Evolutionary conservation across 2,888 invertebrate species (phyloP), one percentile per base, ranked within the genome.

Genomic region (Lasioglossum vierecki): DNA sequence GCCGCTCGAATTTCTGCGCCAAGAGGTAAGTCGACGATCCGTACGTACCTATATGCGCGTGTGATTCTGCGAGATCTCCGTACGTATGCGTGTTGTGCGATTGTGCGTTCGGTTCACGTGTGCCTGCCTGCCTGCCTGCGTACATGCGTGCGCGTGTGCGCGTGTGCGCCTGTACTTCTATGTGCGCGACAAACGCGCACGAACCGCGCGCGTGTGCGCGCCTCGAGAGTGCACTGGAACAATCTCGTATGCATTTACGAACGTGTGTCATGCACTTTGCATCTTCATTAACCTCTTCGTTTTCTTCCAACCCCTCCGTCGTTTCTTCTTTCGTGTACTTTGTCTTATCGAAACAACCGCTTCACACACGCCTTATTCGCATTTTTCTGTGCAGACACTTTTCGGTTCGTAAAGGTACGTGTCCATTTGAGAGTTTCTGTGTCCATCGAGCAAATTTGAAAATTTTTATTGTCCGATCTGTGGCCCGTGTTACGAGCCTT

Each of bases 21-120:
- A 71, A 81, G 82, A 85, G 89, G 89, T 89, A 89, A 89, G 89
- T 89, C 84, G 86, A 77, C 86, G 83, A 79, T 87, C 71, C 70
- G 63, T 82, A 60, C 71, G 72, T 74, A 30, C 30, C 0, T 30
- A 30, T 30, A 71, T 60, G 76, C 70, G 82, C 46, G 72, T 72
- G 80, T 74, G 75, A 49, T 44, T 63, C 70, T 76, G 63, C 63
- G 57, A 66, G 66, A 66, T 83, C 30, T 83, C 30, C 72, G 60
- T 72, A 49, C 49, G 41, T 44, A 39, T 70, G 68, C 39, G 66
- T 22, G 80, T 35, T 1, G 35, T 74, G 71, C 30, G 35, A 39
- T 22, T 63, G 66, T 73, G 76, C 41, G 60, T 72, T 13, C n/a
- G 18, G 70, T 70, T n/a, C 22, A 70, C 70, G 70, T 70, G 30